A percentile compares a stretch with the other conserved stretches of the same genome.
These are phyloP conservation scores for Gallinago paraguaiae DNA, from an alignment of 2,113 vertebrate species.

Conservation along the genomic window DNA sequence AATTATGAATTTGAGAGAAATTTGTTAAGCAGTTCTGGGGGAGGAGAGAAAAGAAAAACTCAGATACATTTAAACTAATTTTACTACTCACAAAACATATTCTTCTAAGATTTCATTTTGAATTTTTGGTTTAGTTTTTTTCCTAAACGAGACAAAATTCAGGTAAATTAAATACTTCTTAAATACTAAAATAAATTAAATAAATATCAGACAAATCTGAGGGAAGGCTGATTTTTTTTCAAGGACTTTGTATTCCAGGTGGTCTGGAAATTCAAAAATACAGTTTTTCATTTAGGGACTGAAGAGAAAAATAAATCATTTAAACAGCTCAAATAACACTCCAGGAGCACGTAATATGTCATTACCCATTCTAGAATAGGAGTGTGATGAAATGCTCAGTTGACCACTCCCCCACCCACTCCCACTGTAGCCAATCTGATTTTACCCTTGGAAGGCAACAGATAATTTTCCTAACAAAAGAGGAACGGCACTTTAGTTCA, in stretches of 20 bases:
- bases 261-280: background rate
- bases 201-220: background rate
- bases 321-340: background rate
- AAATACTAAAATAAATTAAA: background rate
- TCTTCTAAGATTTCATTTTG: background rate
- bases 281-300: background rate
- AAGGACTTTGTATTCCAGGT: background rate
- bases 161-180: background rate
- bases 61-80: background rate
- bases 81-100: background rate
- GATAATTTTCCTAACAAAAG: background rate
- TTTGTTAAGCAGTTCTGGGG: background rate
- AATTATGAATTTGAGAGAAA: background rate
- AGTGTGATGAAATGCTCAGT: background rate
- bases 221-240: background rate
- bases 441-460: background rate
- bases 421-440: background rate
- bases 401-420: background rate
- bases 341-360: background rate
- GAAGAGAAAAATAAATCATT: background rate
- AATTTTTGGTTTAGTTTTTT: background rate
- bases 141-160: background rate
- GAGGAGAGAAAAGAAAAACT: background rate
- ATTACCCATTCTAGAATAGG: background rate
- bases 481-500: background rate